phyloP scores from a whole-genome alignment of 2,888 invertebrate genomes.

The Protophormia terraenovae region DNA sequence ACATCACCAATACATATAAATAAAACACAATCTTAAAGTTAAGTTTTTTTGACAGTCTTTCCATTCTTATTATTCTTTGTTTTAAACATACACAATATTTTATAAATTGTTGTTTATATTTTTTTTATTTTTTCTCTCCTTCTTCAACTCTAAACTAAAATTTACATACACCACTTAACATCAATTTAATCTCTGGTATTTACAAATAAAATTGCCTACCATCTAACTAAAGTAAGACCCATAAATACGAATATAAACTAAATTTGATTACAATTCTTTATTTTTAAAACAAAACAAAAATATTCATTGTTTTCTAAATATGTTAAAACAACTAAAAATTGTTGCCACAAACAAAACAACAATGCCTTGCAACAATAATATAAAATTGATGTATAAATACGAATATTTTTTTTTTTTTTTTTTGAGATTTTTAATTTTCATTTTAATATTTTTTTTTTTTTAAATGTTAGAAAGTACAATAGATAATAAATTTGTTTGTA shows the following conservation, averaged over 20 bases:
- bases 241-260: background rate
- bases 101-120: no score
- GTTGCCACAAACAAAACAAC: background rate
- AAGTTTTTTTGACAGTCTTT: no score
- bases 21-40: no score
- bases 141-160: no score
- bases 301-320: background rate
- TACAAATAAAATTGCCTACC: background rate
- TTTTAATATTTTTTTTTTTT: background rate
- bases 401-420: background rate
- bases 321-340: background rate
- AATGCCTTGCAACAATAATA: slow-evolving; percentile 27
- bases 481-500: background rate
- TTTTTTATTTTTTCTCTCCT: no score
- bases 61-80: no score
- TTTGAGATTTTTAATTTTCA: background rate
- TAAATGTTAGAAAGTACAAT: background rate
- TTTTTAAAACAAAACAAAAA: no score
- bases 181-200: background rate
- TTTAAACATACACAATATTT: no score
- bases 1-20: no score
- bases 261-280: background rate
- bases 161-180: background rate
- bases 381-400: background rate
- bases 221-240: background rate